These are phyloP conservation scores for Collichthys lucidus DNA, from an alignment of 2,113 vertebrate genomes.

Conservation along the genomic window DNA sequence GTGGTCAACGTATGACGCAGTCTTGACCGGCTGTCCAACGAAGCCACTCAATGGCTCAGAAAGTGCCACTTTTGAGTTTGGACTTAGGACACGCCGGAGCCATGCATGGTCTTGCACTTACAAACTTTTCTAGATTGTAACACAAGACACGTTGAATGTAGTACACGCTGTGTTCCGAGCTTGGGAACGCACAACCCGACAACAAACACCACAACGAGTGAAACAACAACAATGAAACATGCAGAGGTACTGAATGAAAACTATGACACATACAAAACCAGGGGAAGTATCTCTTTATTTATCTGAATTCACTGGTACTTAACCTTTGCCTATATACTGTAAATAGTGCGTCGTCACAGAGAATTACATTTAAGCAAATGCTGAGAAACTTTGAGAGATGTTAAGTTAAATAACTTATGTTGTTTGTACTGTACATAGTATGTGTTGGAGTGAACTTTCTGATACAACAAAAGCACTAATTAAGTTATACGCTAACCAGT, in stretches of 20 bases:
- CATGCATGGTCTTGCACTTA: slow-evolving; percentile 83
- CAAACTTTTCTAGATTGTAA: slow-evolving; percentile 90
- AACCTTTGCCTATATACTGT: slow-evolving; percentile 78
- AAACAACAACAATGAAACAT: slow-evolving; percentile 28
- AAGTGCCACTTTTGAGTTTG: slow-evolving; percentile 49
- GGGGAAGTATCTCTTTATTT: slow-evolving; percentile 69
- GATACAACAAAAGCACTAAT: slow-evolving; percentile 84
- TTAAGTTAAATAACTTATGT: slow-evolving; percentile 85
- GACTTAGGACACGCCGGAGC: slow-evolving; percentile 43
- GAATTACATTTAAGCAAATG: slow-evolving; percentile 69
- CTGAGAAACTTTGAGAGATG: slow-evolving; percentile 71
- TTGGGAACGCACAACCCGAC: slow-evolving; percentile 59
- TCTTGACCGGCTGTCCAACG: slow-evolving; percentile 34
- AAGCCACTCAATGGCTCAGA: slow-evolving; percentile 50
- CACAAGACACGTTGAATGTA: slow-evolving; percentile 98
- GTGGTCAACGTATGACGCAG: slow-evolving; percentile 42
- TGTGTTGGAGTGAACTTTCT: slow-evolving; percentile 79
- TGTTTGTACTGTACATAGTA: slow-evolving; percentile 83
- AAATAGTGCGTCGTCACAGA: slow-evolving; percentile 78
- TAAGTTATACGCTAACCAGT: slow-evolving; percentile 84
- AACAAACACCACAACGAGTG: slow-evolving; percentile 44
- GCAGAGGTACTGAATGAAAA: slow-evolving; percentile 58
- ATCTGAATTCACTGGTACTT: slow-evolving; percentile 80
- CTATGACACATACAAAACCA: slow-evolving; percentile 62
- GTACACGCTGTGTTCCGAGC: slow-evolving; percentile 82